These are phyloP conservation scores for Choristoneura rosaceana DNA, from an alignment of 2,888 invertebrate species.

Conservation along the genomic window DNA sequence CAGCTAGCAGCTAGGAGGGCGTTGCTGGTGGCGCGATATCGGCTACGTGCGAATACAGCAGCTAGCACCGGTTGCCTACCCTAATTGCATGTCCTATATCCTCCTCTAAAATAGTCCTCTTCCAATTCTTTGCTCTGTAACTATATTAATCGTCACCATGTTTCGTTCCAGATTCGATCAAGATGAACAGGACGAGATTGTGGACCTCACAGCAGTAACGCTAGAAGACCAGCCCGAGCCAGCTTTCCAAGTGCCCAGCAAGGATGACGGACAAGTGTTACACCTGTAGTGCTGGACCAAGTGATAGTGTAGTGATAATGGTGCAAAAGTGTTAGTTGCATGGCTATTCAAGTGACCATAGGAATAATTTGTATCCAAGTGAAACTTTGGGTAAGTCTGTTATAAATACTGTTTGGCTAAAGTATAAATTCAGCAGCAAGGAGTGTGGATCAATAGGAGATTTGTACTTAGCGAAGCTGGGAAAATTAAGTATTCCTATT, in stretches of 20 bases:
- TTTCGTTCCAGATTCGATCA: conserved; percentile 71
- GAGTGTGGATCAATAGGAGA: no score
- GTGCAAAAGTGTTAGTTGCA: background rate
- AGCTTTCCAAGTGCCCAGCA: conserved; percentile 63
- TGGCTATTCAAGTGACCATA: conserved; percentile 2
- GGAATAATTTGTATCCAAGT: background rate
- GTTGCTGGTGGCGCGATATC: no score
- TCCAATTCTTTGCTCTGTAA: no score
- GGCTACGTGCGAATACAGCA: no score
- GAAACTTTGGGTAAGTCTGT: background rate
- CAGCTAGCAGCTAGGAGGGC: no score
- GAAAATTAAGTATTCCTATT: no score
- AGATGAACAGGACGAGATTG: conserved; percentile 94
- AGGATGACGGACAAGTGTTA: conserved; percentile 81
- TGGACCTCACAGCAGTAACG: conserved; percentile 92
- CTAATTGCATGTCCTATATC: no score
- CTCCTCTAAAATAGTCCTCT: no score
- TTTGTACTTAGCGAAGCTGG: no score
- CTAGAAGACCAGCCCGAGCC: conserved; percentile 80
- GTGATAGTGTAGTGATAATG: conserved; percentile 18
- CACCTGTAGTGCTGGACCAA: conserved; percentile 72
- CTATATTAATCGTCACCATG: background rate
- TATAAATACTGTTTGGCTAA: background rate
- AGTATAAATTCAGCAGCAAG: no score
- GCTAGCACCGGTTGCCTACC: no score